These are phyloP conservation scores for Arion vulgaris DNA, from an alignment of 1,140 invertebrate species.

Conservation along the genomic window DNA sequence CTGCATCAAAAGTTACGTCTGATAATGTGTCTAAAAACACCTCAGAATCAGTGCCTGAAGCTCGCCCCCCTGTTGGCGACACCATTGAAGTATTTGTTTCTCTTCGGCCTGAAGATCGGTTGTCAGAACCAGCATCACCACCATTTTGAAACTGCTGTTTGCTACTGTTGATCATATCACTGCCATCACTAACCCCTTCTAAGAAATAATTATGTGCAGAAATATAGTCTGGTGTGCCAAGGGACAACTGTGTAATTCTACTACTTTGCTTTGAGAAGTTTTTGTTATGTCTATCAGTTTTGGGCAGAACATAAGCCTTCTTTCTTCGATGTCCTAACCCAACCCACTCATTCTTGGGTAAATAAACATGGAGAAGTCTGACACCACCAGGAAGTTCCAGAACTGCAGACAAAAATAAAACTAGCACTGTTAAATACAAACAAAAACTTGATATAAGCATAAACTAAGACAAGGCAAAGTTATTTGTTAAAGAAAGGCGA, in stretches of 20 bases:
- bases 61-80: background rate
- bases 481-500: too few relatives aligned
- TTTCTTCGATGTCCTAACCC: constrained; percentile 26
- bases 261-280: background rate
- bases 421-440: too few relatives aligned
- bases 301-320: constrained; percentile 1
- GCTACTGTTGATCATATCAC: background rate
- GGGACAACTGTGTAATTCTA: background rate
- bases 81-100: background rate
- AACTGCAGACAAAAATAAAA: constrained; percentile 46
- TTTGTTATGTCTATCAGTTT: background rate
- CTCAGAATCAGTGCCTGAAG: constrained; percentile 34
- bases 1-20: background rate
- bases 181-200: background rate
- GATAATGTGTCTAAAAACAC: constrained; percentile 34
- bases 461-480: too few relatives aligned
- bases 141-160: background rate
- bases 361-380: constrained; percentile 50
- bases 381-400: constrained; percentile 54
- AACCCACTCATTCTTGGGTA: constrained; percentile 51
- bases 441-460: too few relatives aligned
- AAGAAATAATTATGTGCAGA: background rate
- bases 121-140: background rate
- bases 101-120: background rate
- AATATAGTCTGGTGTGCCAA: background rate